Evolutionary conservation across 2,888 invertebrate genomes (phyloP).

Genomic region (Drosophila diplacantha): DNA sequence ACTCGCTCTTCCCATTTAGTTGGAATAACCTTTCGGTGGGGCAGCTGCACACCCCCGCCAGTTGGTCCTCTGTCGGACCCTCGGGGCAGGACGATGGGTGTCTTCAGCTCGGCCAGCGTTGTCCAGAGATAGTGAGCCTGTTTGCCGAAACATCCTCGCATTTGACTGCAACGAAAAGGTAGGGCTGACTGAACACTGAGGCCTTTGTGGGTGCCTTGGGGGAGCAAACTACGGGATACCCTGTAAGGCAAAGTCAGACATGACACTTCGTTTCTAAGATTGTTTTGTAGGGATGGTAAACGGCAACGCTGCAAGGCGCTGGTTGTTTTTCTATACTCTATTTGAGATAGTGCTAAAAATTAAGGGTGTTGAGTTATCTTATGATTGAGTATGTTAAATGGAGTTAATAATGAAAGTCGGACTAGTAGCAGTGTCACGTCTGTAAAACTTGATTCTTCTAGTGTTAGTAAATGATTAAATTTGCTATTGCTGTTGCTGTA

Average conservation of each 20-base stretch:
- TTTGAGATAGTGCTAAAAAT: too few species aligned
- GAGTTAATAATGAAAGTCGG: too few species aligned
- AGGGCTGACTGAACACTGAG: background rate
- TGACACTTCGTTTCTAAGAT: too few species aligned
- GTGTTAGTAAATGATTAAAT: too few species aligned
- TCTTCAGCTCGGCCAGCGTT: conserved; percentile 20
- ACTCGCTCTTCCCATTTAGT: conserved; percentile 23
- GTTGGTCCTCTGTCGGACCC: conserved; percentile 12
- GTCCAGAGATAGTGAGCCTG: conserved; percentile 26
- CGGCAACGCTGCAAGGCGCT: too few species aligned
- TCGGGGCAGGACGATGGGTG: conserved; percentile 8
- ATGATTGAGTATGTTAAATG: too few species aligned
- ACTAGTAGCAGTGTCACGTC: too few species aligned
- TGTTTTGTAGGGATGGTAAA: too few species aligned
- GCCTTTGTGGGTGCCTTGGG: background rate
- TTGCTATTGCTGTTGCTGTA: too few species aligned
- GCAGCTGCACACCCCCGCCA: background rate
- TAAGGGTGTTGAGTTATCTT: too few species aligned
- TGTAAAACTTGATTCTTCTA: too few species aligned
- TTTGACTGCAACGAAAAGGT: conserved; percentile 25
- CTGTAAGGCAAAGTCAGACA: background rate
- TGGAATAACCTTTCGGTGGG: conserved; percentile 27
- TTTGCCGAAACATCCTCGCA: conserved; percentile 19
- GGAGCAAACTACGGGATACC: background rate
- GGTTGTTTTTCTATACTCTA: too few species aligned